phyloP scores from a whole-genome alignment of 2,797 vertebrate genomes.

The Acipenser ruthenus region DNA sequence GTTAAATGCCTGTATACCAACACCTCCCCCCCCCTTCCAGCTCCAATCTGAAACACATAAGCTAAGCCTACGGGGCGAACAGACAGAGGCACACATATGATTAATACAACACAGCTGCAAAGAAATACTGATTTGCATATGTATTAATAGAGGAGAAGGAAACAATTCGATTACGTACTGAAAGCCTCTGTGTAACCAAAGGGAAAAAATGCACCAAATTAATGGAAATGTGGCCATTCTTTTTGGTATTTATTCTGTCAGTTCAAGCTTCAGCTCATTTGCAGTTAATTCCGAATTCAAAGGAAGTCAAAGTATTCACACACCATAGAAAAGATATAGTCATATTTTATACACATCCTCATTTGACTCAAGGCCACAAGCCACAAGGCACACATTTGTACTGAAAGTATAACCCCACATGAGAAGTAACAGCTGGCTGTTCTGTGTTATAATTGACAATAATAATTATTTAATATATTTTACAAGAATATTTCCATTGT shows the following conservation, averaged over 20 bases:
- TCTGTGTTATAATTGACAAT: not conserved
- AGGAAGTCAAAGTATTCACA: slow-evolving; percentile 3
- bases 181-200: slow-evolving; percentile 43
- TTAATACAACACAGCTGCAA: slow-evolving; percentile 71
- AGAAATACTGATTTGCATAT: slow-evolving; percentile 52
- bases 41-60: slow-evolving; percentile 31
- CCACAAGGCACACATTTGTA: not conserved
- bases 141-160: slow-evolving; percentile 65
- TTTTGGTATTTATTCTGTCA: slow-evolving; percentile 10
- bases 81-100: slow-evolving; percentile 54
- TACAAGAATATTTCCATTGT: not conserved
- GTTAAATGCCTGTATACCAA: slow-evolving; percentile 55
- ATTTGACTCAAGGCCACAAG: slow-evolving; percentile 1
- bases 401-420: not conserved
- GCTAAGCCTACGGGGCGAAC: slow-evolving; percentile 53
- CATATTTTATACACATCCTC: slow-evolving; percentile 10
- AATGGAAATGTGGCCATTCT: slow-evolving; percentile 6
- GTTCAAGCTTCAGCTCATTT: slow-evolving; percentile 8
- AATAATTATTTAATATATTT: not conserved
- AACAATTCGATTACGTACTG: slow-evolving; percentile 67
- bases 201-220: not conserved
- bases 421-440: not conserved
- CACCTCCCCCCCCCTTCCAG: slow-evolving; percentile 38
- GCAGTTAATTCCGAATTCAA: not conserved
- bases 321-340: slow-evolving; percentile 1